A percentile compares a stretch with the other conserved stretches of the same genome.
Conservation (phyloP, 2,113 vertebrate species). For the Oreochromis aureus region DNA sequence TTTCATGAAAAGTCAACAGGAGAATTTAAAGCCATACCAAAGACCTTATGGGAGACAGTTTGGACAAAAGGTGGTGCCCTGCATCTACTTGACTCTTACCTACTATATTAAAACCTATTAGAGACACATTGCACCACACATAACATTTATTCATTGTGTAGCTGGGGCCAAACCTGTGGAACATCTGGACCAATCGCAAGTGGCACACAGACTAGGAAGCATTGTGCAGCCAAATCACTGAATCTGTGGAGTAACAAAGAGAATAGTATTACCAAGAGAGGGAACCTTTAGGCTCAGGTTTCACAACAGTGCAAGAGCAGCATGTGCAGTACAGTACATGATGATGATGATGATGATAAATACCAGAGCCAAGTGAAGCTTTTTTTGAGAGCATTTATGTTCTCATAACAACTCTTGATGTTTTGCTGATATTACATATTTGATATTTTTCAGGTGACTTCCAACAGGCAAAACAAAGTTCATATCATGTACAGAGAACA, state of each 20-base stretch:
- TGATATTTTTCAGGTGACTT: not conserved
- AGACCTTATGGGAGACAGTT: not conserved
- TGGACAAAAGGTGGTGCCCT: not conserved
- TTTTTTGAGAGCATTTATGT: not conserved
- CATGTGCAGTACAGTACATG: not conserved
- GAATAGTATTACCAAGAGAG: not conserved
- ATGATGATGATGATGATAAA: not conserved
- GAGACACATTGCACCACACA: not conserved
- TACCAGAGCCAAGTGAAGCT: not conserved
- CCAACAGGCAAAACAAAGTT: not conserved
- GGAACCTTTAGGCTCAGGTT: not conserved
- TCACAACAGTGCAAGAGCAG: not conserved
- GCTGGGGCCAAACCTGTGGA: not conserved
- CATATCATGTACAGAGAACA: not conserved
- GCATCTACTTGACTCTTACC: not conserved
- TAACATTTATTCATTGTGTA: not conserved
- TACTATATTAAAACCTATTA: not conserved
- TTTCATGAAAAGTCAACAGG: fast-evolving
- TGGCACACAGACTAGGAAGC: not conserved
- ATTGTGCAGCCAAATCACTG: not conserved
- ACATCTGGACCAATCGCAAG: not conserved
- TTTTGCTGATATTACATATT: not conserved
- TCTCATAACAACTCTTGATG: not conserved
- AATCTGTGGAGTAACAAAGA: not conserved
- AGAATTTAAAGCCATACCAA: fast-evolving